Evolutionary conservation across 2,888 invertebrate genomes (phyloP).

Genomic region (Drosophila falleni): DNA sequence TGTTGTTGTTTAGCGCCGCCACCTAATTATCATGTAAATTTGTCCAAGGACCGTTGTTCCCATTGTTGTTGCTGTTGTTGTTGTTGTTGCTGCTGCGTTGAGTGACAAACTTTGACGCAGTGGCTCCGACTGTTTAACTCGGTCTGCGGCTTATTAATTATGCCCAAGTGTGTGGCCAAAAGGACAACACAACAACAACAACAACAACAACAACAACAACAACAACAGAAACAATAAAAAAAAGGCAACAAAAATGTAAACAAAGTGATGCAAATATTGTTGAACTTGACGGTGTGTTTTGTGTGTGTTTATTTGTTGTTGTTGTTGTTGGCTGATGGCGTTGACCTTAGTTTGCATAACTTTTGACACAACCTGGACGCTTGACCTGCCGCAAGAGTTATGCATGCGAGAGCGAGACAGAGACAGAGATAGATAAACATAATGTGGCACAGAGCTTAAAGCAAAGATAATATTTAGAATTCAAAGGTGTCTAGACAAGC

Average conservation of each 20-base stretch:
- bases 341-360: slow-evolving; percentile 79
- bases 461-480: slow-evolving; percentile 18
- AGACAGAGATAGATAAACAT: neutral
- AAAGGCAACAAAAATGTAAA: slow-evolving; percentile 46
- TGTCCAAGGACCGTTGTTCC: slow-evolving; percentile 56
- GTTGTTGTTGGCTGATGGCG: slow-evolving; percentile 43
- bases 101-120: slow-evolving; percentile 55
- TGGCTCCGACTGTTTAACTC: slow-evolving; percentile 39
- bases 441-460: slow-evolving; percentile 12
- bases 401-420: neutral
- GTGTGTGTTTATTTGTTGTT: slow-evolving; percentile 18
- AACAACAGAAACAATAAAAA: no score
- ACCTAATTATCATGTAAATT: slow-evolving; percentile 80
- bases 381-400: slow-evolving; percentile 70
- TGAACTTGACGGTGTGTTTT: slow-evolving; percentile 48
- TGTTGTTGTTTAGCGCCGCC: slow-evolving; percentile 51
- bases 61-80: slow-evolving; percentile 23
- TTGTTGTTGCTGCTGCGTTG: slow-evolving; percentile 20
- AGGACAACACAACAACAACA: slow-evolving; percentile 51
- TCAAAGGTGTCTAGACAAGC: slow-evolving; percentile 5
- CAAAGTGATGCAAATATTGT: slow-evolving; percentile 68
- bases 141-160: slow-evolving; percentile 76
- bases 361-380: slow-evolving; percentile 65
- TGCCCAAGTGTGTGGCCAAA: slow-evolving; percentile 81
- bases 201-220: slow-evolving; percentile 22